Percentiles rank a stretch among this genome's conserved stretches.
phyloP scores from a whole-genome alignment of 2,113 vertebrate genomes.

The Onychorhynchus coronatus region DNA sequence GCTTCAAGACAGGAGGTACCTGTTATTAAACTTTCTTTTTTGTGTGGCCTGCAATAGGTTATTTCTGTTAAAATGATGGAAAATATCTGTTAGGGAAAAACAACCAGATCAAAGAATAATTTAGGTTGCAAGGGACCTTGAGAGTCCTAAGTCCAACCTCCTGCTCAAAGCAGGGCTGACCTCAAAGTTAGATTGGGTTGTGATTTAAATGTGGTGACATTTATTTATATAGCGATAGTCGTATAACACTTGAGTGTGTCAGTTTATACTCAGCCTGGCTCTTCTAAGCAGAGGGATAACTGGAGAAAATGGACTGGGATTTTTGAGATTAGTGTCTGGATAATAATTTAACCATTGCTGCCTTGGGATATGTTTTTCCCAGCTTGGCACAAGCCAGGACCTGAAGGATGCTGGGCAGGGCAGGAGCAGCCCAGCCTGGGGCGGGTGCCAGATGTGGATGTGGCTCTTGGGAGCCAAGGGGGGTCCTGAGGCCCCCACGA shows the following conservation, averaged over 20 bases:
- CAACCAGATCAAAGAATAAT: background rate
- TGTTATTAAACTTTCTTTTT: background rate
- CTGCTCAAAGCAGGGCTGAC: background rate
- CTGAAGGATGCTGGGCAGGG: background rate
- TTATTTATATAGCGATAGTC: background rate
- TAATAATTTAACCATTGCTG: background rate
- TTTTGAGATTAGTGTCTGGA: background rate
- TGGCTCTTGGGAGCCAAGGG: rapidly evolving
- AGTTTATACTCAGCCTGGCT: background rate
- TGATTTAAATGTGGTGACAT: background rate
- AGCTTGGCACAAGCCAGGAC: background rate
- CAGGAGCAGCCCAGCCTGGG: background rate
- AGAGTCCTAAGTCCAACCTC: background rate
- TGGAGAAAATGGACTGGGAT: background rate
- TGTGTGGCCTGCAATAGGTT: background rate
- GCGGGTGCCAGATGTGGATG: background rate
- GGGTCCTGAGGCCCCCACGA: no score
- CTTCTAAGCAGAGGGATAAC: background rate
- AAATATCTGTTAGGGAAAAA: background rate
- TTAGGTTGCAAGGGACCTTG: background rate
- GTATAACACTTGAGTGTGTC: background rate
- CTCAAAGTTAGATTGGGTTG: background rate
- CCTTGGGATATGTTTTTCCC: background rate
- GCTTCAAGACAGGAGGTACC: background rate
- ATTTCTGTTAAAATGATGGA: background rate